phyloP scores from a whole-genome alignment of 2,113 vertebrate genomes.

The Sorex araneus region DNA sequence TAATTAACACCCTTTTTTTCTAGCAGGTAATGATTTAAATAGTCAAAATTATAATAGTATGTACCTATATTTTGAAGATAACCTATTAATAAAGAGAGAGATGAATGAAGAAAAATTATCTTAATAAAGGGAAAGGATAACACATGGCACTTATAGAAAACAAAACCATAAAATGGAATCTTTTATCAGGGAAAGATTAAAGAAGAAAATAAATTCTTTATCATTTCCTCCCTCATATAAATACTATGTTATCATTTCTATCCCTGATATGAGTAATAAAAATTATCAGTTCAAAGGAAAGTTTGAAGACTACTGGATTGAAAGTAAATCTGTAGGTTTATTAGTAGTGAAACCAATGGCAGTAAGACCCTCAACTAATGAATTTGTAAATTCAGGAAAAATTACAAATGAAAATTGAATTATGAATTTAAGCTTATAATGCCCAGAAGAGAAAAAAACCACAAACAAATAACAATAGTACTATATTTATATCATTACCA shows the following conservation, averaged over 20 bases:
- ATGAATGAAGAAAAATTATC: background rate
- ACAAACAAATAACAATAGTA: too few species aligned
- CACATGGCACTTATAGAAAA: slow-evolving; percentile 28
- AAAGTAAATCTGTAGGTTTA: background rate
- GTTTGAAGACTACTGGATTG: background rate
- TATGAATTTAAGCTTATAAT: background rate
- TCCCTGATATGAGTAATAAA: background rate
- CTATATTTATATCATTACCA: too few species aligned
- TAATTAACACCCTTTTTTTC: background rate
- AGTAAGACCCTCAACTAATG: background rate
- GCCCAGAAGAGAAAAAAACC: too few species aligned
- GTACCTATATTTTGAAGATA: slow-evolving; percentile 21
- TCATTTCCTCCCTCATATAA: background rate
- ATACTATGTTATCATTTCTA: background rate
- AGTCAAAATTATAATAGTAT: background rate
- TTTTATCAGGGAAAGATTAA: background rate
- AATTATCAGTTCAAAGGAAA: background rate
- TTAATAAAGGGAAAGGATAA: background rate
- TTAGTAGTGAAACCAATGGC: background rate
- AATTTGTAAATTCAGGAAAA: slow-evolving; percentile 23
- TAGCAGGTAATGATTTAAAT: background rate
- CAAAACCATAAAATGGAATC: background rate
- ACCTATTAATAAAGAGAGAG: background rate
- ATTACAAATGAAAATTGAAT: slow-evolving; percentile 9
- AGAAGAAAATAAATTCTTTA: background rate